These are phyloP conservation scores for Cherax destructor DNA, from an alignment of 1,140 invertebrate species.

Conservation along the genomic window DNA sequence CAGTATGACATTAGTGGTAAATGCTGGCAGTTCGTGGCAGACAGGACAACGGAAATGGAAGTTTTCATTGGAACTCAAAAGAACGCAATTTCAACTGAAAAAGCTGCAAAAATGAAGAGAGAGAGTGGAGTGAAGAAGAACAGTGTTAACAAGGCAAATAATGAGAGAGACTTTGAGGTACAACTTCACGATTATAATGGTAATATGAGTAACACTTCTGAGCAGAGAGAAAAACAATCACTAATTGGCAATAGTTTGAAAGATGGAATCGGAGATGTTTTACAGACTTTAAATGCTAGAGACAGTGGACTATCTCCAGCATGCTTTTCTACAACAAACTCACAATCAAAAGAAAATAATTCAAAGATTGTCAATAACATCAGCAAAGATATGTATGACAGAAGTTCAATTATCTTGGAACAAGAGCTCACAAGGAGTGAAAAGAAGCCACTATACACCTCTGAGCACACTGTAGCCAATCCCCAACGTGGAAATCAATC, in stretches of 20 bases:
- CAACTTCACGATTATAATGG: background rate
- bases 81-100: background rate
- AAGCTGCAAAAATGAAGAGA: background rate
- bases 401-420: background rate
- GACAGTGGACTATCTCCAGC: background rate
- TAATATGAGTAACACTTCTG: background rate
- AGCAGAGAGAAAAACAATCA: background rate
- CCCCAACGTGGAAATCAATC: conserved; percentile 24
- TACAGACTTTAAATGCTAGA: background rate
- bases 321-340: background rate
- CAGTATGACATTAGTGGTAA: background rate
- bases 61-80: background rate
- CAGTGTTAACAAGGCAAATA: background rate
- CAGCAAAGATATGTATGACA: background rate
- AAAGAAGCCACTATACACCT: conserved; percentile 21
- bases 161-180: background rate
- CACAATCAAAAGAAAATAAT: background rate
- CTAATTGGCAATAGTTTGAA: background rate
- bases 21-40: background rate
- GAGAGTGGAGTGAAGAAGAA: background rate
- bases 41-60: background rate
- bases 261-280: background rate
- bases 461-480: conserved; percentile 25
- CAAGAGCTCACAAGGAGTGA: background rate
- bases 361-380: background rate